Conservation (phyloP, 2,888 invertebrate species). For the Trichacis sp. region DNA sequence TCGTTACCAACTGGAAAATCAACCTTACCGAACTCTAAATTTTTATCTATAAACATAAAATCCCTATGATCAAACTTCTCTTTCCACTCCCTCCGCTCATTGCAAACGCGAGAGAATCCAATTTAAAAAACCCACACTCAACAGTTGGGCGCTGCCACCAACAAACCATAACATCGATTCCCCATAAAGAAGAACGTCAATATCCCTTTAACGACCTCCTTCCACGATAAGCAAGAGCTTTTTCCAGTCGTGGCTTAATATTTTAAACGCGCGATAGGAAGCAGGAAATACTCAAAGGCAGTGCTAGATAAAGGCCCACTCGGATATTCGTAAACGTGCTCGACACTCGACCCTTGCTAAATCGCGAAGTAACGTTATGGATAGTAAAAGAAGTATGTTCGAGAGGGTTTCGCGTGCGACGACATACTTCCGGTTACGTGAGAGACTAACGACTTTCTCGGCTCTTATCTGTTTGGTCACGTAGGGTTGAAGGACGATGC, state of each 20-base stretch:
- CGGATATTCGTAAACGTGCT: conserved; percentile 45
- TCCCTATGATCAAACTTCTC: too few species aligned
- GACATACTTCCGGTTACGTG: conserved; percentile 60
- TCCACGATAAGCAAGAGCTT: conserved; percentile 4
- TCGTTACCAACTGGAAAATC: too few species aligned
- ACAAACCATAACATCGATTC: too few species aligned
- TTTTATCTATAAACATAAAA: too few species aligned
- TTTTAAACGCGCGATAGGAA: conserved; percentile 49
- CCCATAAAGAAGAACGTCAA: not conserved
- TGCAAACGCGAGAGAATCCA: too few species aligned
- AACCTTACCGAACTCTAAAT: too few species aligned
- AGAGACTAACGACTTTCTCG: conserved; percentile 65
- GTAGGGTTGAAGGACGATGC: conserved; percentile 46
- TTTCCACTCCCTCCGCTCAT: too few species aligned
- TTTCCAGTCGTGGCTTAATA: conserved; percentile 43
- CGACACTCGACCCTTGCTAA: conserved; percentile 51
- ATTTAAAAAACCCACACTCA: too few species aligned
- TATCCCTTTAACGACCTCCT: not conserved
- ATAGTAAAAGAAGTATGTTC: conserved; percentile 41
- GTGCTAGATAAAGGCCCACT: conserved; percentile 43
- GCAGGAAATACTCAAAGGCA: conserved; percentile 43
- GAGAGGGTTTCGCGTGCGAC: conserved; percentile 62
- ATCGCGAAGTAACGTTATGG: conserved; percentile 46
- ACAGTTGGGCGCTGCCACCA: too few species aligned
- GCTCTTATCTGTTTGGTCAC: conserved; percentile 59